Base-by-base conservation (phyloP, 1,140 invertebrate genomes). In the Argopecten irradians region DNA sequence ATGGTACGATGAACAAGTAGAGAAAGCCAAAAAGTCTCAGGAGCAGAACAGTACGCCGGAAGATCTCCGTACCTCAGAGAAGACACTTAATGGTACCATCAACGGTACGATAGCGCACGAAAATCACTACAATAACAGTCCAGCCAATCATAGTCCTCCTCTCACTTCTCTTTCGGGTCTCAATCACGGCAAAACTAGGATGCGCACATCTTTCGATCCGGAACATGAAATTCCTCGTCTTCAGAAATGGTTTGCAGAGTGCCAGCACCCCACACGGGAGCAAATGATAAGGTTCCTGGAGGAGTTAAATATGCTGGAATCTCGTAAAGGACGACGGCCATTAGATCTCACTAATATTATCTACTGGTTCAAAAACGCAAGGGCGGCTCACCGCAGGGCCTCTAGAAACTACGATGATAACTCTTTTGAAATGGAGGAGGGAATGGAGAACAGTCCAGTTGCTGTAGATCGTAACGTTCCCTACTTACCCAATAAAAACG, bases 331-430 rank as follows among this genome's bases (percentile, higher is more conserved):
- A 13, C 87, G 94, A 43, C 99, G 99, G 93, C 98, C 98, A 0
- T 96, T 99, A 34, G 98, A 99, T 95, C 97, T 99, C 0, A 99
- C 99, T 93, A 99, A 99, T 94, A 98, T 99, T 16, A 98, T 99
- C 33, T 99, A 99, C 95, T 99, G 99, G 99, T 99, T 99, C 95
- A 99, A 99, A 95, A 99, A 99, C 94, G 98, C 99, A 0, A 96
- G 99, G 86, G 99, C 99, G 14, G 98, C 99, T 1, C 98, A 98
- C 94, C 98, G 99, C 94, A 96, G 98, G 55, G 95, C 95, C 33
- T 95, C 89, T 34, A 93, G 93, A 88, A 91, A 90, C 46, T 90
- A 83, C 43, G 92, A 88, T 83, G 93, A 94, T 43, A 92, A 93
- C 39, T 93, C 93, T 19, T 93, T 92, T 92, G 94, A 94, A 35